phyloP scores from a whole-genome alignment of 2,888 invertebrate genomes.

The Nudaria mundana region DNA sequence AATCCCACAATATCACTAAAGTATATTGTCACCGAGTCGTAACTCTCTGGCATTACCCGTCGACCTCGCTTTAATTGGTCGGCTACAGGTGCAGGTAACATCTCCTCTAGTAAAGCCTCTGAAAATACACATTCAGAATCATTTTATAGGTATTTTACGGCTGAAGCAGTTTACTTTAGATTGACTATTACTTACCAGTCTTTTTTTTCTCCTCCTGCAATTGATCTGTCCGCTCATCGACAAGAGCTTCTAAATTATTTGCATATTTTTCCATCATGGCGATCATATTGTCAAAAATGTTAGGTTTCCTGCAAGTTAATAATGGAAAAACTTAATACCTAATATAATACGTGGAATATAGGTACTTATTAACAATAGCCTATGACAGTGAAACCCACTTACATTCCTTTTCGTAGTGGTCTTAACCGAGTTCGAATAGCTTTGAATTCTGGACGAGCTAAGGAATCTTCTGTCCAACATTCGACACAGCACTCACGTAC shows the following conservation, averaged over 20 bases:
- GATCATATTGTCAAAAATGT: constrained; percentile 99
- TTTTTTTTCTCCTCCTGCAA: constrained; percentile 97
- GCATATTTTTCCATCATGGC: constrained; percentile 99
- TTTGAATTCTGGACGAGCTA: constrained; percentile 92
- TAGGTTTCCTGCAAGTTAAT: constrained; percentile 92
- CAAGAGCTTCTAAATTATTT: constrained; percentile 95
- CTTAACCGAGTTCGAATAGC: constrained; percentile 88
- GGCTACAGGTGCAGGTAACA: constrained; percentile 94
- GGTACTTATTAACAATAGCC: background rate
- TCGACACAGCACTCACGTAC: constrained; percentile 92
- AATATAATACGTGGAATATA: too few relatives aligned
- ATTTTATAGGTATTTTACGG: too few relatives aligned
- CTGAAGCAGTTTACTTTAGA: too few relatives aligned
- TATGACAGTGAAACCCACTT: constrained; percentile 55
- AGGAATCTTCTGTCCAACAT: constrained; percentile 92
- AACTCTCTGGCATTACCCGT: constrained; percentile 94
- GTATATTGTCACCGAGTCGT: constrained; percentile 95
- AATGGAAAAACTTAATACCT: too few relatives aligned
- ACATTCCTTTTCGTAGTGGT: constrained; percentile 94
- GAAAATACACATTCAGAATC: constrained; percentile 23
- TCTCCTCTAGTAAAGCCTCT: constrained; percentile 93
- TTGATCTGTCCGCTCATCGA: constrained; percentile 96
- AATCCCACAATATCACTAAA: constrained; percentile 98
- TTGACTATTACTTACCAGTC: constrained; percentile 82
- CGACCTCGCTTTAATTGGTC: constrained; percentile 95